Evolutionary conservation across 2,113 vertebrate species (phyloP), one percentile per base, ranked within the genome.

Genomic region (Oryctolagus cuniculus): DNA sequence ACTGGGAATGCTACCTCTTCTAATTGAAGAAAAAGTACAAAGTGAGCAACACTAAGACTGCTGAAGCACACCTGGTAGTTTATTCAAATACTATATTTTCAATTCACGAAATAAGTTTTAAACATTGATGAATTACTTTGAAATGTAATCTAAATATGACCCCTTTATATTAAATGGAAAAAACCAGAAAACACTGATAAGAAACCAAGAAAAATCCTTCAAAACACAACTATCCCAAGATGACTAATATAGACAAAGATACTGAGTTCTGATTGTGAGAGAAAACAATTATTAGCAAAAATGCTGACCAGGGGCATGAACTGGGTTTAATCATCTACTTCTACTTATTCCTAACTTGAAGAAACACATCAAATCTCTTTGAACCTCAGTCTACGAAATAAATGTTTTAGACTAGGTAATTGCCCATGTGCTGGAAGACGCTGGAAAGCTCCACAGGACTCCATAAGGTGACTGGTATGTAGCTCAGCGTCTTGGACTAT

Each of bases 51-150:
- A 2, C 24, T 73, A 51, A 73, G 38, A 67, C 63, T 27, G 77
- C 70, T 61, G 29, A 15, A 89, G 34, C 38, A 94, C 2, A 84
- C 66, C 34, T 87, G 34, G 49, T 0, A 69, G 49, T 31, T 80
- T 87, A 73, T 61, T 82, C 72, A 92, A 87, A 67, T 72, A 87
- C 24, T 82, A 16, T 25, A 73, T 80, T 58, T 85, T 38, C 4
- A 89, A 77, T 73, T 77, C 29, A 94, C 11, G 73, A 64, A 95
- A 80, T 49, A n/a, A 90, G 77, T 25, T 58, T 89, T 91, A 92
- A 58, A 61, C 55, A 90, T 79, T 58, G 83, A 31, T 78, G 8
- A 51, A 78, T 67, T 72, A 72, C 67, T 91, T 93, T 74, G 13
- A 82, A 95, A 34, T 55, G 73, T n/a, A 73, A 88, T 87, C 70